Base-by-base conservation (phyloP, 2,797 vertebrate genomes). In the Siniperca scherzeri region DNA sequence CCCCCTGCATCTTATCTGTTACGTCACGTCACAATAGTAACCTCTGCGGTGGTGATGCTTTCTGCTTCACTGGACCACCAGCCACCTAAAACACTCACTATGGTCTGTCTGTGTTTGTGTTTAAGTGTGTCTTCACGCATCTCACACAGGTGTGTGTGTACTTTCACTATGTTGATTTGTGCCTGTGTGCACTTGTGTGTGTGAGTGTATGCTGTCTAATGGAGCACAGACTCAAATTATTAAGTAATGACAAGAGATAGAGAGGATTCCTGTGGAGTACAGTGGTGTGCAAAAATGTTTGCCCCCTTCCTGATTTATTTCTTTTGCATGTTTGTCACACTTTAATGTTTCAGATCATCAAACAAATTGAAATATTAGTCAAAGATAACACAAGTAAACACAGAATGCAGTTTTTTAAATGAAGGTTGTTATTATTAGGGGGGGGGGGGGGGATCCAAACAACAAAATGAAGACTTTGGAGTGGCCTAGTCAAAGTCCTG, bases 11-110 rank as follows among this genome's bases (percentile, higher is more conserved):
- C 77, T 83, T 61, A 80, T 74, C 69, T 22, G 30, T 88, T 78
- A 88, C 77, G 73, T 91, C 87, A 89, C 50, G n/a, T 91, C 72
- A 11, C 87, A 77, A 76, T 89, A 64, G 86, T 71, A 87, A 90
- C 91, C 61, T 57, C 25, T 1, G 68, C 78, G 60, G 64, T 16
- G 53, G 55, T 50, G 65, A 83, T 77, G 84, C 81, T 73, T 88
- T 86, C 86, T 84, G 89, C 80, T 81, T 88, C 85, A 77, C 33
- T 78, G 76, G 75, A 80, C 81, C 66, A 53, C 61, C 52, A 75
- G 74, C 44, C 46, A 38, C 65, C 56, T 62, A 69, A 69, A 81
- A 57, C 65, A 38, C 80, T 81, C 60, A 55, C 14, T 9, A n/a
- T 25, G 25, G 48, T 48, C 7, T 80, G 22, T 67, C 10, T 68